Evolutionary conservation across 1,140 invertebrate species (phyloP).

Genomic region (Spodoptera frugiperda): DNA sequence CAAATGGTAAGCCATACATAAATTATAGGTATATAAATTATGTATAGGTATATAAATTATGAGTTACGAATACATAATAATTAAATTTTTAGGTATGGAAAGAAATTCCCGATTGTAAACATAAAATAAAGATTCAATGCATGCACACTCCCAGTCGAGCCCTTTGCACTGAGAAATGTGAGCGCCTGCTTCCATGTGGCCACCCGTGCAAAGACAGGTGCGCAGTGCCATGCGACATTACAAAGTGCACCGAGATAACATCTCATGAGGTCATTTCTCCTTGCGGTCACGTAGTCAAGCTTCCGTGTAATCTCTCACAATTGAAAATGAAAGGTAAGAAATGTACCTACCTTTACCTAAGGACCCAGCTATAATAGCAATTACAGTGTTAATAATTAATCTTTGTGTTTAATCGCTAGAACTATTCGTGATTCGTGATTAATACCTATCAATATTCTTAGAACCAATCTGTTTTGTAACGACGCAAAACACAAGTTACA

Average conservation of each 20-base stretch:
- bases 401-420: too few relatives aligned
- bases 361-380: too few relatives aligned
- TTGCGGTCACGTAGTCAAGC: conserved; percentile 81
- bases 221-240: conserved; percentile 68
- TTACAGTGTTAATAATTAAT: too few relatives aligned
- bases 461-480: too few relatives aligned
- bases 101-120: conserved; percentile 78
- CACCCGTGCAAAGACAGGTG: conserved; percentile 80
- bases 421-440: too few relatives aligned
- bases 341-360: too few relatives aligned
- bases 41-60: too few relatives aligned
- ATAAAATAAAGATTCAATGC: conserved; percentile 75
- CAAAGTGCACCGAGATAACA: conserved; percentile 64
- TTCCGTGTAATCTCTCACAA: conserved; percentile 70
- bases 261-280: conserved; percentile 57
- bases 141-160: conserved; percentile 52
- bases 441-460: too few relatives aligned
- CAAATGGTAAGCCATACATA: conserved; percentile 72
- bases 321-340: conserved; percentile 23
- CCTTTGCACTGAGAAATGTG: conserved; percentile 74
- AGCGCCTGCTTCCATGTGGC: conserved; percentile 76
- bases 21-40: too few relatives aligned
- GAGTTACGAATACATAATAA: background rate
- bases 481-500: too few relatives aligned
- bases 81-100: conserved; percentile 79